Percentiles rank a stretch among this genome's conserved stretches.
Evolutionary conservation across 2,888 invertebrate species (phyloP).

Genomic region (Melieria crassipennis): DNA sequence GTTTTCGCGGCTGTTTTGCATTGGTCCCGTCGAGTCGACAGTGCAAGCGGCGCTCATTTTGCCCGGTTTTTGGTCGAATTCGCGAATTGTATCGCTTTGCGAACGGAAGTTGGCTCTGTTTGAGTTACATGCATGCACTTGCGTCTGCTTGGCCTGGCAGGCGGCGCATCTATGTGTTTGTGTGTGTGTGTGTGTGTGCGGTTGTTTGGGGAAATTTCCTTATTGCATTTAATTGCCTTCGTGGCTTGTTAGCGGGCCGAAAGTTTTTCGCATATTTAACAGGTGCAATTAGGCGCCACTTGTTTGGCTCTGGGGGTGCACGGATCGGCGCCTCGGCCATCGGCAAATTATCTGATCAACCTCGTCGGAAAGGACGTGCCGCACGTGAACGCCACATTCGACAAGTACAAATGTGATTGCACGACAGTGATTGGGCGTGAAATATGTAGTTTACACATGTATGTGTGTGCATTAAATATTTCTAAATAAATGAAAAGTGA

Average conservation of each 20-base stretch:
- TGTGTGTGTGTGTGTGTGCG: too few relatives aligned
- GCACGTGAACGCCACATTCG: too few relatives aligned
- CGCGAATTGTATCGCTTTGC: constrained; percentile 26
- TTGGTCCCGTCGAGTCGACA: neutral
- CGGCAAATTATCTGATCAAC: neutral
- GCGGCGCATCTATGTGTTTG: neutral
- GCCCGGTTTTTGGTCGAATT: constrained; percentile 18
- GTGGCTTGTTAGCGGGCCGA: constrained; percentile 23
- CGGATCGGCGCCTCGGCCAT: too few relatives aligned
- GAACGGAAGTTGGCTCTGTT: constrained; percentile 49
- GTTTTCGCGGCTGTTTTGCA: neutral
- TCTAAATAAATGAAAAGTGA: too few relatives aligned
- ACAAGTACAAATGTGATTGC: too few relatives aligned
- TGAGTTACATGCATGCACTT: constrained; percentile 38
- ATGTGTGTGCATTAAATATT: too few relatives aligned
- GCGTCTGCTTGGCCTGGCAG: constrained; percentile 10
- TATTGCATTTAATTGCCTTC: constrained; percentile 36
- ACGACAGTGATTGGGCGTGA: too few relatives aligned
- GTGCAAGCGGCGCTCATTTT: constrained; percentile 24
- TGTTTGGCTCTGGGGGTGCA: too few relatives aligned
- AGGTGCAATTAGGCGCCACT: constrained; percentile 24
- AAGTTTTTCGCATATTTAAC: constrained; percentile 27
- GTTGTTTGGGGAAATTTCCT: constrained; percentile 7
- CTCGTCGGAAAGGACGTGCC: too few relatives aligned
- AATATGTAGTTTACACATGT: too few relatives aligned